Percentiles rank a stretch among this genome's conserved stretches.
phyloP scores from a whole-genome alignment of 2,888 invertebrate genomes.

The Taphrorychus bicolor region DNA sequence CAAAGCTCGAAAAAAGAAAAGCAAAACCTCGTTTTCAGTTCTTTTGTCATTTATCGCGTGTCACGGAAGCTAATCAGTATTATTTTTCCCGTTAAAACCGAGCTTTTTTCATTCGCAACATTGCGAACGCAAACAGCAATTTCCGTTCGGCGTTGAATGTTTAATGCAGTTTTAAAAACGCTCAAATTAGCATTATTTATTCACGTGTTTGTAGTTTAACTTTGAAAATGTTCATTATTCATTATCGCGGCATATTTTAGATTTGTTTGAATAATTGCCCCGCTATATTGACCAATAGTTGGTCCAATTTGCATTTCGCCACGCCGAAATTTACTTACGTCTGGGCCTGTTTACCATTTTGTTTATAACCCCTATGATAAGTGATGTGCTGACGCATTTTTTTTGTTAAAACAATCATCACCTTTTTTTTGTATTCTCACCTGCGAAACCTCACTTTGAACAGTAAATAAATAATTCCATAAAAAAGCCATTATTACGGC shows the following conservation, averaged over 20 bases:
- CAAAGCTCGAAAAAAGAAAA: not conserved
- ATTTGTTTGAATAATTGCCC: constrained; percentile 29
- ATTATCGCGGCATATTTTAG: constrained; percentile 22
- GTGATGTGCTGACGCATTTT: no score
- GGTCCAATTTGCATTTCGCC: not conserved
- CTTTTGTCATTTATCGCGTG: constrained; percentile 9
- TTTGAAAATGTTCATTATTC: constrained; percentile 26
- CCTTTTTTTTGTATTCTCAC: not conserved
- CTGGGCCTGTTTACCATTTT: no score
- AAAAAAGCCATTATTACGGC: not conserved
- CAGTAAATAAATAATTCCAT: not conserved
- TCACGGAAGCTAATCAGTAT: constrained; percentile 6
- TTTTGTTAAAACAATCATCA: constrained; percentile 4
- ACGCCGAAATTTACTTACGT: constrained; percentile 24
- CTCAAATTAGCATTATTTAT: constrained; percentile 34
- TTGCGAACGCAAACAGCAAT: constrained; percentile 17
- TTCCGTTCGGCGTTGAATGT: constrained; percentile 26
- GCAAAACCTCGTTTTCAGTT: not conserved
- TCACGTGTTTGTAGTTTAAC: constrained; percentile 29
- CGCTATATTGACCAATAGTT: constrained; percentile 20
- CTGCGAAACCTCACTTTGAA: not conserved
- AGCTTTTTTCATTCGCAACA: constrained; percentile 6
- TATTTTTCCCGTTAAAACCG: not conserved
- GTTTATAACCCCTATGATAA: constrained; percentile 26
- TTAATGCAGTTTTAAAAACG: constrained; percentile 28